Conservation (phyloP, 2,888 invertebrate genomes). For the Rhimphoctona megacephalus region DNA sequence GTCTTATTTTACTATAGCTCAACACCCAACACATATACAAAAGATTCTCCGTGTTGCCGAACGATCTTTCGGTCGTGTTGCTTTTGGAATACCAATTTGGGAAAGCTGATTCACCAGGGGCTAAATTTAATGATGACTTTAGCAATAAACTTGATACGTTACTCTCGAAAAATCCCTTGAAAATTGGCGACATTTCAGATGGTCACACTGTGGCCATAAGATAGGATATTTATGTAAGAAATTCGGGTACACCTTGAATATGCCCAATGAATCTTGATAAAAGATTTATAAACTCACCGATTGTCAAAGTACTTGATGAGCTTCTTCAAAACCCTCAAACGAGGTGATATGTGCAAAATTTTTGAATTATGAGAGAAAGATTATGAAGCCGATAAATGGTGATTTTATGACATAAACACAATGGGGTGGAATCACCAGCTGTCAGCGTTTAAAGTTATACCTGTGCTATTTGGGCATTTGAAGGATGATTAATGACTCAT, state of each 20-base stretch:
- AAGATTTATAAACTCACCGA: background rate
- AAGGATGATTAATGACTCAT: background rate
- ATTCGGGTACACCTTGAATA: background rate
- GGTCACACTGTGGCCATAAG: background rate
- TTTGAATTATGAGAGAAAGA: background rate
- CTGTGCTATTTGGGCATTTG: background rate
- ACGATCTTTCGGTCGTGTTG: background rate
- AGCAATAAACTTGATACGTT: conserved; percentile 6
- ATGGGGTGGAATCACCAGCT: background rate
- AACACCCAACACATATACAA: background rate
- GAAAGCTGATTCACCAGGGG: conserved; percentile 1
- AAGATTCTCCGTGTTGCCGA: background rate
- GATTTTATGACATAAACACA: background rate
- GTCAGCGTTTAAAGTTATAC: background rate
- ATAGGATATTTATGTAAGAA: background rate
- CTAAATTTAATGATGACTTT: background rate
- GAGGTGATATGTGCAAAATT: background rate
- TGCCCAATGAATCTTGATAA: background rate
- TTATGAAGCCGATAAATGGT: background rate
- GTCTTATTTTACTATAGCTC: background rate
- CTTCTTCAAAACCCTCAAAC: background rate
- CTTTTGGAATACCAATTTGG: background rate
- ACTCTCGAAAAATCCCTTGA: conserved; percentile 1
- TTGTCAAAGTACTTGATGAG: background rate
- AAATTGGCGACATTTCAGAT: background rate